Conservation (phyloP, 1,140 invertebrate species). For the Saccostrea cuccullata region DNA sequence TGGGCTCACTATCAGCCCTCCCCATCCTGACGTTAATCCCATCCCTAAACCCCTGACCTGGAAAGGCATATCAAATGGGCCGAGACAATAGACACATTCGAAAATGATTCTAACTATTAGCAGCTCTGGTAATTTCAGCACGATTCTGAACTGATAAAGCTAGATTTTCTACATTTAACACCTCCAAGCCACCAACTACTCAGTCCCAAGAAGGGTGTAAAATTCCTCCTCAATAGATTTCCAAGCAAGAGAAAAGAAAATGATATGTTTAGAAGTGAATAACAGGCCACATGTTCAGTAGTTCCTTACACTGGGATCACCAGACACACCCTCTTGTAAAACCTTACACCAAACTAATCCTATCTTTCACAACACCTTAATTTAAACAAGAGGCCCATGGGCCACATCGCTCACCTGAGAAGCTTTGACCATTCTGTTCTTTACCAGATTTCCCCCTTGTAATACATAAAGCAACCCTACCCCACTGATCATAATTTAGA, state of each 20-base stretch:
- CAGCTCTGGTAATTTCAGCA: neutral
- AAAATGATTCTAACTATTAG: neutral
- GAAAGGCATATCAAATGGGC: neutral
- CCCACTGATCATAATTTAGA: no score
- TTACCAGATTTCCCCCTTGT: no score
- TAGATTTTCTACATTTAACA: slow-evolving; percentile 13
- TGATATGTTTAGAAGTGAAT: neutral
- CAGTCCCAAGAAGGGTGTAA: neutral
- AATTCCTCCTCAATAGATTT: neutral
- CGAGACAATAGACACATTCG: neutral
- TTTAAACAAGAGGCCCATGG: no score
- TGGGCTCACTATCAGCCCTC: neutral
- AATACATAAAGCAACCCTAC: no score
- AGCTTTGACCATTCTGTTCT: no score
- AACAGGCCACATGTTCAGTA: neutral
- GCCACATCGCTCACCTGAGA: no score
- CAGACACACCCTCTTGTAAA: neutral
- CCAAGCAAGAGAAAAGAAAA: neutral
- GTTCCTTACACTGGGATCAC: neutral
- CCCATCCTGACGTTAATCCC: neutral
- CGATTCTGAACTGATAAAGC: slow-evolving; percentile 5
- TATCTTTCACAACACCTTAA: no score
- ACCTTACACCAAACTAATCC: neutral
- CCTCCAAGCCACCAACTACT: neutral
- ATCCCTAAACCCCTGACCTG: neutral